Evolutionary conservation across 2,113 vertebrate genomes (phyloP).

Genomic region (Ctenodactylus gundi): DNA sequence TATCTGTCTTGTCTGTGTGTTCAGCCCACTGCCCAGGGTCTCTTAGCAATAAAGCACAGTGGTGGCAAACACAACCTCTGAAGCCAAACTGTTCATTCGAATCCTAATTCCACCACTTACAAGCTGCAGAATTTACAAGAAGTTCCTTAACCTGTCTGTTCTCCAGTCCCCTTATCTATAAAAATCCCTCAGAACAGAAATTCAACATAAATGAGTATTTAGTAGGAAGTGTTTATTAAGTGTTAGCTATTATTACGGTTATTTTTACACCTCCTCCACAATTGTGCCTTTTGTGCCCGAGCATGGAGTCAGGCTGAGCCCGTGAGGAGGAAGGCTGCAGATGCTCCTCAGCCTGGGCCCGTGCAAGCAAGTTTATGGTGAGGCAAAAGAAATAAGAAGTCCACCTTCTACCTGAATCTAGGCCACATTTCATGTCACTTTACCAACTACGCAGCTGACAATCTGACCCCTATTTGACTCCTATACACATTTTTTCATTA

Average conservation of each 20-base stretch:
- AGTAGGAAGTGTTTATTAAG: neutral
- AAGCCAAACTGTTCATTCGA: neutral
- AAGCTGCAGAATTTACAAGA: neutral
- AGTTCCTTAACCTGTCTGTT: neutral
- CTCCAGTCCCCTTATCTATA: neutral
- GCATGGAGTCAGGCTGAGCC: neutral
- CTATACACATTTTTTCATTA: neutral
- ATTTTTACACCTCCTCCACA: too few relatives aligned
- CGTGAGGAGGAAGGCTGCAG: neutral
- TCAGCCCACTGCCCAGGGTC: rapidly evolving
- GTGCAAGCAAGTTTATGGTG: neutral
- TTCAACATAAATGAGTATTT: neutral
- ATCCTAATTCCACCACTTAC: neutral
- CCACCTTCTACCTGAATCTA: neutral
- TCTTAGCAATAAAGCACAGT: neutral
- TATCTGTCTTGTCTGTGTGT: neutral
- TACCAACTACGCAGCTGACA: neutral
- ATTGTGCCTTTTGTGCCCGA: neutral
- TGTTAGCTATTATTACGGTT: neutral
- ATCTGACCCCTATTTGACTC: neutral
- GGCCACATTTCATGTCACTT: neutral
- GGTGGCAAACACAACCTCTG: neutral
- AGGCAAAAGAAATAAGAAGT: neutral
- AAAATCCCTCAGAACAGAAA: neutral
- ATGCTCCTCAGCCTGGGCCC: neutral